Evolutionary conservation across 2,888 invertebrate species (phyloP), one percentile per base, ranked within the genome.

Genomic region (Rugalucina vietnamica): DNA sequence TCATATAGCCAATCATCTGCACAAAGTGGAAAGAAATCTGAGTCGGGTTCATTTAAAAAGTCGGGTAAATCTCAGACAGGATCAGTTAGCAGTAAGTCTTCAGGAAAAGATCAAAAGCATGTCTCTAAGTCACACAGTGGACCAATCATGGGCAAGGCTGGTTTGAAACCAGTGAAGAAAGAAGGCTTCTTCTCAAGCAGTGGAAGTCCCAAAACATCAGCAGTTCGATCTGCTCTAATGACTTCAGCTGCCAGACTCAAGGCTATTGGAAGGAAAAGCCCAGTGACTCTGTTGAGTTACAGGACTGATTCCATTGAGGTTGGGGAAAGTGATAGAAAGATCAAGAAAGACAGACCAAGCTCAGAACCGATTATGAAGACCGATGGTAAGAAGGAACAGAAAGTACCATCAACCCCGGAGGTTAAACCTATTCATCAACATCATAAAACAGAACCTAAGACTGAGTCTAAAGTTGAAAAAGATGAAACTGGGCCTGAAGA

Each of bases 201-300:
- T 70, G 24, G 70, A 14, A 81, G 50, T 39, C 70, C 83, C 5
- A 65, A 77, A 78, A 79, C 76, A 21, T 82, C 82, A 24, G 73
- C 87, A 21, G 84, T 88, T 5, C 82, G 81, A 72, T 84, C 88
- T 50, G 86, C 86, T 10, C 24, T 88, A 29, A 54, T 86, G 57
- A 73, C 88, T 27, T 88, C 88, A 29, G 88, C 88, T 60, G 88
- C 88, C 1, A 88, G 84, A 60, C 39, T 88, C n/a, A 88, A 86
- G 69, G 70, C 88, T 65, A 79, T 86, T 24, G 82, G 88, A 36
- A 77, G 72, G 29, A 80, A 80, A 36, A 88, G 79, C 81, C 88
- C 88, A 5, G 88, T 88, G 0, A 84, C 78, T 14, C 50, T 88
- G 21, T 36, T 88, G 2, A 88, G 88, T 39, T 88, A 88, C 69